A percentile compares a stretch with the other conserved stretches of the same genome.
Conservation (phyloP, 2,888 invertebrate species). For the Lycocerus yunnanus region DNA sequence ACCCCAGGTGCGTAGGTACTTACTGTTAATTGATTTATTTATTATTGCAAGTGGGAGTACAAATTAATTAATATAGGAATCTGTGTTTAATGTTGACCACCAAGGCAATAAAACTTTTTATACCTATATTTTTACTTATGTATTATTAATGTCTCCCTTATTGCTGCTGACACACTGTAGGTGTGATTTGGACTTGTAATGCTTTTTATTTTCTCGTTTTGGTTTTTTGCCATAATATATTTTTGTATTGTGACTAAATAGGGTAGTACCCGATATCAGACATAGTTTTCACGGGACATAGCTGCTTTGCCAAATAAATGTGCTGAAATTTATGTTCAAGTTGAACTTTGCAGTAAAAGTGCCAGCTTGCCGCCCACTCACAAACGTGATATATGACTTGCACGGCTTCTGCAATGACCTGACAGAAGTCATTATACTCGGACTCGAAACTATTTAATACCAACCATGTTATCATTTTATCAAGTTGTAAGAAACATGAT, state of each 20-base stretch:
- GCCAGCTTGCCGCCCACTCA: slow-evolving; percentile 14
- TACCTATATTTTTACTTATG: background rate
- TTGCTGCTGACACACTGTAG: background rate
- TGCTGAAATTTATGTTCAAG: slow-evolving; percentile 11
- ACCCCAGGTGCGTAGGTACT: background rate
- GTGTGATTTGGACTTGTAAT: background rate
- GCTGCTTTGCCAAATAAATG: background rate
- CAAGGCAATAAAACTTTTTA: background rate
- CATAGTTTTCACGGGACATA: background rate
- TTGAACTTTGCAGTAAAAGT: slow-evolving; percentile 16
- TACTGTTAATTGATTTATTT: background rate
- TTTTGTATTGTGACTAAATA: background rate
- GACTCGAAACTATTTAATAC: background rate
- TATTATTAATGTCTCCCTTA: too few species aligned
- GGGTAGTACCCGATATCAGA: background rate
- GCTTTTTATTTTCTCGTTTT: background rate
- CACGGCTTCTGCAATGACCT: slow-evolving; percentile 19
- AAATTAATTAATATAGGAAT: background rate
- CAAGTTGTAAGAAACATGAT: background rate
- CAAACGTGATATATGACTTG: slow-evolving; percentile 18
- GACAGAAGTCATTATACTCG: slow-evolving; percentile 30
- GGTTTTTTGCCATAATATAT: background rate
- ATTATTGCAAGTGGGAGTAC: background rate
- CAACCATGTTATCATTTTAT: background rate
- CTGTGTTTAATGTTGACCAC: background rate